phyloP scores from a whole-genome alignment of 2,888 invertebrate species.

The Volucella inanis region DNA sequence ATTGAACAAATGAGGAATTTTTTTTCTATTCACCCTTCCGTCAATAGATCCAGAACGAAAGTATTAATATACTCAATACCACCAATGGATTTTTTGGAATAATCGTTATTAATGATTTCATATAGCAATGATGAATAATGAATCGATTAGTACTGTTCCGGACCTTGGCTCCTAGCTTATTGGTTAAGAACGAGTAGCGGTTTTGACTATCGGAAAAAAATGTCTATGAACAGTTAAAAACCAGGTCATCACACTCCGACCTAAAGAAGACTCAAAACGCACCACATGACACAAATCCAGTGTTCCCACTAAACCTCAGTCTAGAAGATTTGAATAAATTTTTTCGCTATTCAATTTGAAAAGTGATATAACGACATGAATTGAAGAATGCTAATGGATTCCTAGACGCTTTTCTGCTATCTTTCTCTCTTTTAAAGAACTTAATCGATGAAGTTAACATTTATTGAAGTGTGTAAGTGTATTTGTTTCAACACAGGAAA shows the following conservation, averaged over 20 bases:
- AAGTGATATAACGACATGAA: constrained; percentile 4
- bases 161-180: background rate
- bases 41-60: background rate
- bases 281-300: background rate
- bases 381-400: constrained; percentile 21
- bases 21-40: background rate
- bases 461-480: background rate
- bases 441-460: constrained; percentile 12
- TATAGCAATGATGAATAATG: constrained; percentile 29
- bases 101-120: constrained; percentile 35
- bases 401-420: background rate
- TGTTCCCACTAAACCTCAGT: constrained; percentile 22
- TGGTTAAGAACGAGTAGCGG: constrained; percentile 41
- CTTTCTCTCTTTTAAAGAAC: background rate
- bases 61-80: constrained; percentile 31
- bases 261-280: constrained; percentile 1
- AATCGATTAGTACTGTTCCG: constrained; percentile 14
- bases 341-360: background rate
- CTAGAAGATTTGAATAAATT: constrained; percentile 4
- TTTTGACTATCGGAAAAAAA: background rate
- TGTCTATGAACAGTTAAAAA: constrained; percentile 1
- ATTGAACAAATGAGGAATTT: constrained; percentile 4
- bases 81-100: constrained; percentile 2
- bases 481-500: background rate
- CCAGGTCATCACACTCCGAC: constrained; percentile 44